These are phyloP conservation scores for Megastigmus dorsalis DNA, from an alignment of 2,888 invertebrate species.

Conservation along the genomic window DNA sequence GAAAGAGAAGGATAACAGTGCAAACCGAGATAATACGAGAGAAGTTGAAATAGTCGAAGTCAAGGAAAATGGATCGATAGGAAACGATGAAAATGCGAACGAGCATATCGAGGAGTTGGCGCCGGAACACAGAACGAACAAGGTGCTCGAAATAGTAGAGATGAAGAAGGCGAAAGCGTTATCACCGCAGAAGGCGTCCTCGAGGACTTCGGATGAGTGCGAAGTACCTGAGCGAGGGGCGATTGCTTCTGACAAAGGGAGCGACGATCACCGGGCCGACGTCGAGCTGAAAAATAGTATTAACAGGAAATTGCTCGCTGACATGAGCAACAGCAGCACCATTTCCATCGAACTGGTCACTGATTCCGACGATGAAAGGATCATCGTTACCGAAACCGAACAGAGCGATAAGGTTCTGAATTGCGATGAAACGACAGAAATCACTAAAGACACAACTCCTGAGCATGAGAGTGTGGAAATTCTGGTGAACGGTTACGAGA, in stretches of 20 bases:
- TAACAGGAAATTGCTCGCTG: not conserved
- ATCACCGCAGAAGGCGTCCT: slow-evolving; percentile 26
- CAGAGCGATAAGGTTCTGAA: not conserved
- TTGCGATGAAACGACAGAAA: slow-evolving; percentile 31
- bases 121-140: slow-evolving; percentile 58
- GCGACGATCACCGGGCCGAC: not conserved
- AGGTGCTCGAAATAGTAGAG: slow-evolving; percentile 68
- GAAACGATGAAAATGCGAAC: slow-evolving; percentile 17
- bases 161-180: slow-evolving; percentile 63
- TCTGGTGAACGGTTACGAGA: not conserved
- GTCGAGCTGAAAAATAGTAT: slow-evolving; percentile 14
- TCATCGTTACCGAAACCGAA: not conserved
- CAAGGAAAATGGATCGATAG: not conserved
- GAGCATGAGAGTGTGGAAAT: not conserved
- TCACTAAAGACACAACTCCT: too few relatives aligned
- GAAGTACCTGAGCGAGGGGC: slow-evolving; percentile 33
- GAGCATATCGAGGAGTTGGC: not conserved
- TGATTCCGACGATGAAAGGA: not conserved
- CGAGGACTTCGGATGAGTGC: slow-evolving; percentile 37
- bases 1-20: not conserved
- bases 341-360: slow-evolving; percentile 30
- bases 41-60: not conserved
- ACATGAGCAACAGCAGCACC: slow-evolving; percentile 9
- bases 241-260: slow-evolving; percentile 9
- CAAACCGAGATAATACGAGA: not conserved